Conservation (phyloP, 2,888 invertebrate species). For the Phalera bucephala region DNA sequence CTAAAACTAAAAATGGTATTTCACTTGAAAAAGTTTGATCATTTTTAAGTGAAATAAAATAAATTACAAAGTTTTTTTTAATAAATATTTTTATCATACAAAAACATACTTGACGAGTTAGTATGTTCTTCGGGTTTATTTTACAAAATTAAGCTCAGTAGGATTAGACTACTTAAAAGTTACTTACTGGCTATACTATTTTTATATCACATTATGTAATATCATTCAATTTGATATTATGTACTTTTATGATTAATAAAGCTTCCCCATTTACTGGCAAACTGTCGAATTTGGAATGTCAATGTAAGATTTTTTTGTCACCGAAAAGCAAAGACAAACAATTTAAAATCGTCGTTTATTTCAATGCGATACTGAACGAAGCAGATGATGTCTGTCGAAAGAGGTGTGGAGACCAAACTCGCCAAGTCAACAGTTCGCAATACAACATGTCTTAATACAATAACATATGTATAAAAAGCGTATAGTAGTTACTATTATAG, state of each 20-base stretch:
- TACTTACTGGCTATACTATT: conserved; percentile 62
- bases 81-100: conserved; percentile 59
- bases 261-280: conserved; percentile 55
- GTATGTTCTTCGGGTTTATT: conserved; percentile 46
- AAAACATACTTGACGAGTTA: conserved; percentile 50
- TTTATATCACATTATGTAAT: conserved; percentile 79
- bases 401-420: conserved; percentile 18
- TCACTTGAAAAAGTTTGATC: conserved; percentile 45
- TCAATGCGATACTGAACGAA: conserved; percentile 9
- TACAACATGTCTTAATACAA: conserved; percentile 39
- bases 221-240: conserved; percentile 67
- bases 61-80: conserved; percentile 53
- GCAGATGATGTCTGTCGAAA: conserved; percentile 8
- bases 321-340: conserved; percentile 10
- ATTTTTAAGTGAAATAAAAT: conserved; percentile 57
- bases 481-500: conserved; percentile 34
- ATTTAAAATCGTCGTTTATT: conserved; percentile 22
- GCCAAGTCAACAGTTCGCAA: conserved; percentile 52
- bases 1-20: conserved; percentile 53
- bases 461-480: conserved; percentile 15
- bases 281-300: conserved; percentile 59
- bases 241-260: conserved; percentile 62
- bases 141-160: conserved; percentile 49
- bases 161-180: conserved; percentile 45
- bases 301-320: conserved; percentile 27